These are phyloP conservation scores for Trichonephila clavata DNA, from an alignment of 1,140 invertebrate species.

Conservation along the genomic window DNA sequence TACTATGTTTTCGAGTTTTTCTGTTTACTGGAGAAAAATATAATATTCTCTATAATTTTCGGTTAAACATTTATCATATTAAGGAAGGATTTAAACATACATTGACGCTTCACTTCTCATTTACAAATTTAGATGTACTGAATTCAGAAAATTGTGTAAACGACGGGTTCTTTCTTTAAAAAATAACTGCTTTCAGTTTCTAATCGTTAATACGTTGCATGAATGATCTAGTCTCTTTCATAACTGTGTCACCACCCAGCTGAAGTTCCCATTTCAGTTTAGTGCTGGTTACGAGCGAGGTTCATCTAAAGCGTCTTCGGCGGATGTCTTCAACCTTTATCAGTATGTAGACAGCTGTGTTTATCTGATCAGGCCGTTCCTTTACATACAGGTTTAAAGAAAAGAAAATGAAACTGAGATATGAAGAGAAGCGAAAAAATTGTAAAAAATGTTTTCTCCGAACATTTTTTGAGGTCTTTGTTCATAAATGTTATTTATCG, in stretches of 20 bases:
- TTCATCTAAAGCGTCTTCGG: not conserved
- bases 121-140: too few species aligned
- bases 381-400: slow-evolving; percentile 23
- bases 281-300: not conserved
- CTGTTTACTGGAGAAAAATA: too few species aligned
- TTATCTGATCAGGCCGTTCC: slow-evolving; percentile 40
- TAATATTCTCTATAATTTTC: too few species aligned
- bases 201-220: not conserved
- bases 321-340: slow-evolving; percentile 55
- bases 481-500: not conserved
- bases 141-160: too few species aligned
- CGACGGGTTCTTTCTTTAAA: not conserved
- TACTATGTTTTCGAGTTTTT: too few species aligned
- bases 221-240: not conserved
- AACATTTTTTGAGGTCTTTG: slow-evolving; percentile 27
- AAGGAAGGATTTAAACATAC: too few species aligned
- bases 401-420: not conserved
- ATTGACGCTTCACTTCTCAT: too few species aligned
- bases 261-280: not conserved
- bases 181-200: not conserved
- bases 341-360: slow-evolving; percentile 55
- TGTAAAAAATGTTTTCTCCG: not conserved
- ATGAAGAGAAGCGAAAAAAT: not conserved
- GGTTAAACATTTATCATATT: too few species aligned
- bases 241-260: not conserved